Base-by-base conservation (phyloP, 2,888 invertebrate genomes). In the Drosophila infuscata region DNA sequence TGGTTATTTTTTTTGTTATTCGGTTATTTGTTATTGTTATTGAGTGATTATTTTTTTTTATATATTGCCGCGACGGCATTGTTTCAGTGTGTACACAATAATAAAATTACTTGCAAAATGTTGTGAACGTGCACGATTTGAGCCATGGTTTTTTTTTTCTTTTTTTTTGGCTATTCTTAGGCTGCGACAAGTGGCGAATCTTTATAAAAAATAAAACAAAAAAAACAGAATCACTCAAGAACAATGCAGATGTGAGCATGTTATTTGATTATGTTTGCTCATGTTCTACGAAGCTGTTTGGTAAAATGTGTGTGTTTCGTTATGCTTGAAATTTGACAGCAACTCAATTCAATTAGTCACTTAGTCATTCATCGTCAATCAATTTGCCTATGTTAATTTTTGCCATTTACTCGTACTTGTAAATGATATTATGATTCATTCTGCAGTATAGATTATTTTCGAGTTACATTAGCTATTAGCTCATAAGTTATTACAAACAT, bases 121-220 rank as follows among this genome's bases (percentile, higher is more conserved):
- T 73, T 63, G 56, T 71, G 81, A 70, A 69, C 68, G 80, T 56
- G 80, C 81, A 81, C 81, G 74, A 70, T 70, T 79, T 56, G 70
- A 35, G 83, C 77, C 74, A 86, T 83, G 80, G 79, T 48, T 59
- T 56, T 59, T 36, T 60, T 30, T 35, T 17, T 57, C n/a, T 20
- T 32, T 20, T 17, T 57, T 20, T 41, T 20, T 57, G 53, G 65
- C 74, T 84, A 85, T 83, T 82, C 82, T 87, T 82, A 68, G 81
- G 52, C 79, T 57, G 70, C 58, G 73, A 76, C 88, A 90, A 88
- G 89, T 89, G 84, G 74, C 74, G 71, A 58, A 70, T 57, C 81
- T 41, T 25, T 46, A 60, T 20, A 51, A 61, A 57, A 52, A 52
- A 56, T 11, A 49, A 56, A 36, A 49, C 15, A 52, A 52, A 56